These are phyloP conservation scores for Ciona savignyi DNA, from an alignment of 23 tunicate genomes.

Conservation along the genomic window DNA sequence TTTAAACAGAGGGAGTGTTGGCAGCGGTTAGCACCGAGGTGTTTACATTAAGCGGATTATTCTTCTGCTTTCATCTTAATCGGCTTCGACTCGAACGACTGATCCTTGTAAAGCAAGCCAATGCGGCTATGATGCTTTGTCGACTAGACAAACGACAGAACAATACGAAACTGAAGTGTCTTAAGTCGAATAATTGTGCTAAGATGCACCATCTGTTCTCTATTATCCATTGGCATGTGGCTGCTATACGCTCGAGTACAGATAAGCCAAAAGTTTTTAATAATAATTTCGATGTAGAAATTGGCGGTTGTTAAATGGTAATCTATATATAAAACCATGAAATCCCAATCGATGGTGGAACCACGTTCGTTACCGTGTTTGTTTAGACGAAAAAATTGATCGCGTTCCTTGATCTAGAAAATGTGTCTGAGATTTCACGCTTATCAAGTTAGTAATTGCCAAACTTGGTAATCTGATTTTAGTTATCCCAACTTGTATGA, in stretches of 20 bases:
- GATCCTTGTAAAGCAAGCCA: background rate
- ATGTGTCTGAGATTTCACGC: background rate
- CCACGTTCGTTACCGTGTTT: background rate
- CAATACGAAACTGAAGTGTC: background rate
- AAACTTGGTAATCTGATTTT: no score
- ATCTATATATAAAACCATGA: background rate
- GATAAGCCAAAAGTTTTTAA: no score
- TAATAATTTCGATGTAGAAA: no score
- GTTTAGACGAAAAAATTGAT: background rate
- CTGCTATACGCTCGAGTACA: no score
- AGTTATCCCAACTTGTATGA: no score
- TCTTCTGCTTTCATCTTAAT: background rate
- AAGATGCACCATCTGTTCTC: no score
- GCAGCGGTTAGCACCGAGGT: background rate
- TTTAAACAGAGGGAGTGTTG: background rate
- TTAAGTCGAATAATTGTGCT: background rate
- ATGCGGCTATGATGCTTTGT: background rate
- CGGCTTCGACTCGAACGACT: no score
- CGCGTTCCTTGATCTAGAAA: background rate
- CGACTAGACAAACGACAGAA: background rate
- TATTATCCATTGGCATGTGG: no score
- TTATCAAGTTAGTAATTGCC: background rate
- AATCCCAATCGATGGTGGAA: background rate
- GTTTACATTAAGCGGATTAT: background rate
- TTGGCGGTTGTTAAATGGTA: no score